phyloP scores from a whole-genome alignment of 2,113 vertebrate species.

The Rhabdomys dilectus region DNA sequence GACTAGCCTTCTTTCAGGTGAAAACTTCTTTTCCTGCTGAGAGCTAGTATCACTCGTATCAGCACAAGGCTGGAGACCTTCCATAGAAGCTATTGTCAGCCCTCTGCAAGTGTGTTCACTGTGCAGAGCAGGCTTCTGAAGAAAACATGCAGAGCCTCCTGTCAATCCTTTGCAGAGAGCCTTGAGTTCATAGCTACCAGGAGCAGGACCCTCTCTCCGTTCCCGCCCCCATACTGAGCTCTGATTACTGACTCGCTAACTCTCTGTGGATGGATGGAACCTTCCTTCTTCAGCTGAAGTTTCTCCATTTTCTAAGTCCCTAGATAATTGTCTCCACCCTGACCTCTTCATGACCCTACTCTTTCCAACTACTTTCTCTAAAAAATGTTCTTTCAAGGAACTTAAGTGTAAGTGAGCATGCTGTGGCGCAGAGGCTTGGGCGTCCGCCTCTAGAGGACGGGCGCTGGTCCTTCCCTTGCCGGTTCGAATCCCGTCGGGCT shows the following conservation, averaged over 20 bases:
- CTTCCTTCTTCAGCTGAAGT: background rate
- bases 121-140: background rate
- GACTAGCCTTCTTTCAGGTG: background rate
- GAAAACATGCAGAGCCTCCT: background rate
- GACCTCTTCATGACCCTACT: background rate
- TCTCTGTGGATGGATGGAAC: background rate
- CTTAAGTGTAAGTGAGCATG: background rate
- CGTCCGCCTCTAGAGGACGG: no score
- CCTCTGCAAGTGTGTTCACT: constrained; percentile 19
- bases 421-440: no score
- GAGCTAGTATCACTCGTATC: background rate
- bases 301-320: background rate
- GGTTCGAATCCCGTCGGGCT: no score
- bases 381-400: background rate
- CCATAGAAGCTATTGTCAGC: background rate
- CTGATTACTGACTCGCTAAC: background rate
- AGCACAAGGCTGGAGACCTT: background rate
- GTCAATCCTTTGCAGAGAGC: background rate
- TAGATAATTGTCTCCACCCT: background rate
- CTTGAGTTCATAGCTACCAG: background rate
- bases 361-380: background rate
- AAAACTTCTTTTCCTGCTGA: background rate
- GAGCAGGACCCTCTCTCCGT: background rate
- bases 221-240: accelerated
- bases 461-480: no score